Evolutionary conservation across 2,888 invertebrate species (phyloP), one percentile per base, ranked within the genome.

Genomic region (Taenaris catops): DNA sequence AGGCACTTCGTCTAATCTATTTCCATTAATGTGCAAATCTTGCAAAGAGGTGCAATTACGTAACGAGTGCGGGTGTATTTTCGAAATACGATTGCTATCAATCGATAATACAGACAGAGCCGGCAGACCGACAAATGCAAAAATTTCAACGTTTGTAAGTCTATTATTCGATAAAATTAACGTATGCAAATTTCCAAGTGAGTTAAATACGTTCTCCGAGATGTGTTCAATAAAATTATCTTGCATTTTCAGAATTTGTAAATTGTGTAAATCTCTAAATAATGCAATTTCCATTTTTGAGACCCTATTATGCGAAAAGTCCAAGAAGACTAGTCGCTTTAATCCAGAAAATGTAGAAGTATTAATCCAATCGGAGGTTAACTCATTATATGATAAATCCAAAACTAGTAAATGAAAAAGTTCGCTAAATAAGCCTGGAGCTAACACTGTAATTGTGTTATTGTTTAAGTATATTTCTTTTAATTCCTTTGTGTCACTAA

Each of bases 361-460:
- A 63, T 93, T 94, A 44, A 94, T 92, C 94, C 94, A 94, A 62
- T 94, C 94, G 26, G 93, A 91, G 1, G 93, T 93, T 42, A 96
- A 79, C 71, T 94, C 93, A 66, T 95, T 95, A 51, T 91, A 90
- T 12, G 94, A 93, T 54, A 95, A 75, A 73, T 95, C 94, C 42
- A 95, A 78, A 42, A 94, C 92, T 29, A 94, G 75, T 29, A 96
- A 86, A 70, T 94, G 93, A 33, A 91, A 88, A 35, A 95, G 79
- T 55, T 93, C 93, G 57, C 91, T 90, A 62, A 96, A 94, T 39
- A 95, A 79, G 10, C 94, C 94, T 4, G 94, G 94, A 26, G 94
- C 94, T 17, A 95, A 75, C 7, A 94, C 94, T 54, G 92, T 92
- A 40, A 96, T 91, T 18, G 93, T 92, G 71, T 96, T 96, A 67